Conservation (phyloP, 2,113 vertebrate genomes). For the Podocnemis expansa region DNA sequence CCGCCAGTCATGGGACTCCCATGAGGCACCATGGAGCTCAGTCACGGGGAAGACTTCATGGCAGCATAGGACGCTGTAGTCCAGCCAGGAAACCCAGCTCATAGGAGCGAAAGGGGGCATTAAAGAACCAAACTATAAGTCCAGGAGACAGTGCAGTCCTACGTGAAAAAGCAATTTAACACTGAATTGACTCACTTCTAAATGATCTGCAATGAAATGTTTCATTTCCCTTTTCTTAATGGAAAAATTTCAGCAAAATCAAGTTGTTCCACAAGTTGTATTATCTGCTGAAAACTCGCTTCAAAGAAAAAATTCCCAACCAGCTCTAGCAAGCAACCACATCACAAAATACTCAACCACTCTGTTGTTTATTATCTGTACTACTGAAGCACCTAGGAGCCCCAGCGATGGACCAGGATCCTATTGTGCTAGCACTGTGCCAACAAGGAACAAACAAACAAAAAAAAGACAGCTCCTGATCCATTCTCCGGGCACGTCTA, state of each 20-base stretch:
- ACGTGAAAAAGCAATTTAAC: slow-evolving; percentile 54
- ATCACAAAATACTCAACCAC: not conserved
- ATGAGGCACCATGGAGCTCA: not conserved
- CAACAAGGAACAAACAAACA: not conserved
- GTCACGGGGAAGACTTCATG: not conserved
- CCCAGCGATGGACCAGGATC: not conserved
- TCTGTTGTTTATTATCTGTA: not conserved
- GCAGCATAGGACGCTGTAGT: not conserved
- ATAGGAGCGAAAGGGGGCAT: not conserved
- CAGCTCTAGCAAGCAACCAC: not conserved
- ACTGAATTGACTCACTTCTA: slow-evolving; percentile 51
- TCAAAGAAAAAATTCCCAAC: not conserved
- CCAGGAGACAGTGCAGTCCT: slow-evolving; percentile 39
- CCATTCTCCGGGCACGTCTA: not conserved
- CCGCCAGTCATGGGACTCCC: not conserved
- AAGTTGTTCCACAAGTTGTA: not conserved
- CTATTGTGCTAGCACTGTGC: not conserved
- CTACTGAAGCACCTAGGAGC: not conserved
- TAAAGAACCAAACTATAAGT: slow-evolving; percentile 36
- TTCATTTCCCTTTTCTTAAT: slow-evolving; percentile 45
- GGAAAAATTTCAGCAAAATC: slow-evolving; percentile 13
- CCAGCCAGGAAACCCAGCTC: not conserved
- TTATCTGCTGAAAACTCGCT: not conserved
- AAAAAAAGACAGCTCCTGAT: not conserved
- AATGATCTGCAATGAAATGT: slow-evolving; percentile 68